phyloP scores from a whole-genome alignment of 2,888 invertebrate species.

The Xiphydria camelus region DNA sequence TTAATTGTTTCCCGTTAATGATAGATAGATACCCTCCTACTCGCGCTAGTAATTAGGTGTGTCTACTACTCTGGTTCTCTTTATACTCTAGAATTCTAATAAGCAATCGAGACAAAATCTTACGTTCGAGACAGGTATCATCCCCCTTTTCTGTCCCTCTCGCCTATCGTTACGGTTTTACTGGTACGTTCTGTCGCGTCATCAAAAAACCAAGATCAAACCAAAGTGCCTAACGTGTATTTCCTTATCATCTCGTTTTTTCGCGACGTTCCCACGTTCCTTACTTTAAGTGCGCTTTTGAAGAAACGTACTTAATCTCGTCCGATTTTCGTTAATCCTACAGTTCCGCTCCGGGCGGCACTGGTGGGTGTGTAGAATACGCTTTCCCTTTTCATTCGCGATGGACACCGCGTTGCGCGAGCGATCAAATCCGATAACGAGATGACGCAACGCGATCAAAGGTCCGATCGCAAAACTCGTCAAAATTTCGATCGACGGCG shows the following conservation, averaged over 20 bases:
- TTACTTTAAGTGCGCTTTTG: slow-evolving; percentile 7
- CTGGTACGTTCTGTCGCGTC: slow-evolving; percentile 21
- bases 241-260: not conserved
- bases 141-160: slow-evolving; percentile 1
- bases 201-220: slow-evolving; percentile 22
- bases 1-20: slow-evolving; percentile 27
- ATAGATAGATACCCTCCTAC: slow-evolving; percentile 9
- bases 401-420: too few species aligned
- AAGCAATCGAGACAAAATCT: slow-evolving; percentile 35
- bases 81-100: slow-evolving; percentile 19
- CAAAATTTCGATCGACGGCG: too few species aligned
- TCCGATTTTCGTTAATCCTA: not conserved
- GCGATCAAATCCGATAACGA: too few species aligned
- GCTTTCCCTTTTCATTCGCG: too few species aligned
- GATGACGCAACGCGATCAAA: too few species aligned
- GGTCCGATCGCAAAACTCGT: too few species aligned
- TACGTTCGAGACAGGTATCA: slow-evolving; percentile 30
- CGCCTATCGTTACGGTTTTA: slow-evolving; percentile 15
- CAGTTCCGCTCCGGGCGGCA: not conserved
- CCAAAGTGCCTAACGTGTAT: slow-evolving; percentile 9
- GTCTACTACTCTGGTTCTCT: slow-evolving; percentile 1
- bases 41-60: not conserved
- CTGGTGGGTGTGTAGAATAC: not conserved
- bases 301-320: slow-evolving; percentile 9
- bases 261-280: not conserved